Conservation (phyloP, 2,113 vertebrate genomes). For the Ceyx melanurus region DNA sequence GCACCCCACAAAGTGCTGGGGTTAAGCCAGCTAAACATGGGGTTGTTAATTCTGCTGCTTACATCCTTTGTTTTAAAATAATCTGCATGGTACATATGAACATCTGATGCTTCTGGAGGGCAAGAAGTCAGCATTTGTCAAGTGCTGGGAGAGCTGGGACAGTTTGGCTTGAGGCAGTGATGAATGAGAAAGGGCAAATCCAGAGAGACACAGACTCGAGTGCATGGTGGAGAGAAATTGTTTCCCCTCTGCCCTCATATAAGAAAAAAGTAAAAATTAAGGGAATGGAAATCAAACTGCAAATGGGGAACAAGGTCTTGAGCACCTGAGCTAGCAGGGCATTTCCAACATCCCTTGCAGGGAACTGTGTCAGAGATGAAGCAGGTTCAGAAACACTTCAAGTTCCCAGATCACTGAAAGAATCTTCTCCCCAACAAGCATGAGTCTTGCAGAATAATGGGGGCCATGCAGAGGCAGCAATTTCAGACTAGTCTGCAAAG, state of each 20-base stretch:
- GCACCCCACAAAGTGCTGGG: fast-evolving
- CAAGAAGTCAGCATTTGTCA: background rate
- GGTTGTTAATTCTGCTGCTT: background rate
- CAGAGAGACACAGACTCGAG: background rate
- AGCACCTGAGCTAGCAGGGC: background rate
- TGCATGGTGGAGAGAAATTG: background rate
- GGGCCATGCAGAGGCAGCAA: background rate
- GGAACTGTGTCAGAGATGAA: background rate
- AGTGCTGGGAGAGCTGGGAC: background rate
- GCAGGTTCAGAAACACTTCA: background rate
- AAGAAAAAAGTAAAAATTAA: background rate
- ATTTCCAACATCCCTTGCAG: background rate
- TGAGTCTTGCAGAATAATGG: background rate
- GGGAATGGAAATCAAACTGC: background rate
- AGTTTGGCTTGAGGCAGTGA: background rate
- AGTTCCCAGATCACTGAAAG: background rate
- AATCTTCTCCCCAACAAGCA: background rate
- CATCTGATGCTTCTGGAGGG: background rate
- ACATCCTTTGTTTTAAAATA: background rate
- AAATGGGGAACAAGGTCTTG: background rate
- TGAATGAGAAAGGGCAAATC: background rate
- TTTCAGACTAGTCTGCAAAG: background rate
- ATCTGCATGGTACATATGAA: fast-evolving
- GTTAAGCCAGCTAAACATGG: background rate
- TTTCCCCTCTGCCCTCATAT: background rate